Conservation (phyloP, 2,113 vertebrate genomes). For the Benitochromis conjunctus region DNA sequence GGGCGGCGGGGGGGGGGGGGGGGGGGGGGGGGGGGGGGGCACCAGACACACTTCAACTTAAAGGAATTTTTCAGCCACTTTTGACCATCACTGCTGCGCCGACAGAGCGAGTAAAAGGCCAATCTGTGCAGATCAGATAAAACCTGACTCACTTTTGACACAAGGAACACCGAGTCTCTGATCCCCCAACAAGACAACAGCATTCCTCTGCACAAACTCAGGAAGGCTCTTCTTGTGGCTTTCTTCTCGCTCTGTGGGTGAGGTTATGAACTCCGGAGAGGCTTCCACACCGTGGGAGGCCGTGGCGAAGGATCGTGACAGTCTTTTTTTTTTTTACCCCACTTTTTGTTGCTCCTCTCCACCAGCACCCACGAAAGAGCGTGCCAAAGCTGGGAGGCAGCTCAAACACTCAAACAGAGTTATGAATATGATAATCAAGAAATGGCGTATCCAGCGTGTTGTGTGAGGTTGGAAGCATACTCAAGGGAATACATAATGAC, state of each 20-base stretch:
- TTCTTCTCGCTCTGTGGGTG: neutral
- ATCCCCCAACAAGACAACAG: slow-evolving; percentile 29
- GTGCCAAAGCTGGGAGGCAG: neutral
- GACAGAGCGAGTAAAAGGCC: slow-evolving; percentile 16
- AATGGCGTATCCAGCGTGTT: slow-evolving; percentile 3
- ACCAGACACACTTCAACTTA: slow-evolving; percentile 39
- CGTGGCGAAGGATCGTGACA: neutral
- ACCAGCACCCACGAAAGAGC: slow-evolving; percentile 9
- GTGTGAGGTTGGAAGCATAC: neutral
- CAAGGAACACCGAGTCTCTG: slow-evolving; percentile 44
- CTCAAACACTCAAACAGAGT: slow-evolving; percentile 22
- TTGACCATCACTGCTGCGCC: slow-evolving; percentile 23
- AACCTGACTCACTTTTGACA: slow-evolving; percentile 46
- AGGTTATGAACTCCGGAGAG: slow-evolving; percentile 32
- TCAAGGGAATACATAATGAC: slow-evolving; percentile 29
- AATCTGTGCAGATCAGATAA: slow-evolving; percentile 39
- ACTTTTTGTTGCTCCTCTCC: neutral
- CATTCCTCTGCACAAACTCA: slow-evolving; percentile 37
- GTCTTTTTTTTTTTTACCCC: neutral
- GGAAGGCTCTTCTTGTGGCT: neutral
- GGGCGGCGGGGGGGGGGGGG: no score
- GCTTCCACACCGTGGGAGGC: neutral
- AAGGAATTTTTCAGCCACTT: slow-evolving; percentile 49
- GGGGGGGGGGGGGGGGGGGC: neutral
- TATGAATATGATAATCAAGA: slow-evolving; percentile 53